phyloP scores from a whole-genome alignment of 1,140 invertebrate genomes.

The Apis mellifera region DNA sequence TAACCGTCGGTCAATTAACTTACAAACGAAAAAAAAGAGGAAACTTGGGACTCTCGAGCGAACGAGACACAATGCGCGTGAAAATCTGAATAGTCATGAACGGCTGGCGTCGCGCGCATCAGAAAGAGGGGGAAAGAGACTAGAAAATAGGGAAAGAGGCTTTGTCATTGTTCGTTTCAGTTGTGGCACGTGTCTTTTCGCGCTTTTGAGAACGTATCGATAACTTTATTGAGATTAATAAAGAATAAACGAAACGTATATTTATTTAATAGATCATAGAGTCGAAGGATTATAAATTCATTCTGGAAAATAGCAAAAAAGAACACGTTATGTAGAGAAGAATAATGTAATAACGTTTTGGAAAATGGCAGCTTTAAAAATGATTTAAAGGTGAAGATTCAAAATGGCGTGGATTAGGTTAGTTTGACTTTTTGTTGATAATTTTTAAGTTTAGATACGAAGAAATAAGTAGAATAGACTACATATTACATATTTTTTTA shows the following conservation, averaged over 20 bases:
- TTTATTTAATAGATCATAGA: too few species aligned
- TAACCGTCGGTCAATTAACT: conserved; percentile 35
- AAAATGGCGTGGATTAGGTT: too few species aligned
- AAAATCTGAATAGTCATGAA: conserved; percentile 45
- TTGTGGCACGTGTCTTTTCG: neutral
- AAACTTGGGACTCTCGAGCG: neutral
- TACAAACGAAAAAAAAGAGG: conserved; percentile 32
- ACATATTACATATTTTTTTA: too few species aligned
- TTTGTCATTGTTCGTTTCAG: neutral
- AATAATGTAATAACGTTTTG: neutral
- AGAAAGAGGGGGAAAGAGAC: neutral
- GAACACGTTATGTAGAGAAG: too few species aligned
- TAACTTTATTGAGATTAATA: conserved; percentile 16
- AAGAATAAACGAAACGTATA: too few species aligned
- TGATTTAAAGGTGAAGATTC: too few species aligned
- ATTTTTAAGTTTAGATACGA: neutral
- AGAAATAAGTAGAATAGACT: too few species aligned
- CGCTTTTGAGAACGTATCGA: neutral
- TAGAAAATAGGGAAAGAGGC: neutral
- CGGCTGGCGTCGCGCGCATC: neutral
- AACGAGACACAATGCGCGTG: conserved; percentile 9
- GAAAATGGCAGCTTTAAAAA: neutral
- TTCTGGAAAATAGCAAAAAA: neutral
- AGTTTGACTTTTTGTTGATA: too few species aligned
- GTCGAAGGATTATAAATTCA: neutral